Evolutionary conservation across 1,140 invertebrate genomes (phyloP), one percentile per base, ranked within the genome.

Genomic region (Caenorhabditis remanei): DNA sequence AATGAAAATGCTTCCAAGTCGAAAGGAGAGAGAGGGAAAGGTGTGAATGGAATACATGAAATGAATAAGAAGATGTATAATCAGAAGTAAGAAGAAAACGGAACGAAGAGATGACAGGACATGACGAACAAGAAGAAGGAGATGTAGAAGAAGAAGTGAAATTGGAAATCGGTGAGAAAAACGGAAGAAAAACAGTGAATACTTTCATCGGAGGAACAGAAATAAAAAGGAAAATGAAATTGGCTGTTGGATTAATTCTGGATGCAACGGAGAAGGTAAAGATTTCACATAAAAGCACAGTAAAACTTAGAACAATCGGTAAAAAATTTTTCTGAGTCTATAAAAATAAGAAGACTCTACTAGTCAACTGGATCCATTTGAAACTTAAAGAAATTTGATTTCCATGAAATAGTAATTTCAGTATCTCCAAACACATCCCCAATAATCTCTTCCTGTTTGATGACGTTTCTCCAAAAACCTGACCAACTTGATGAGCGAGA

Each of bases 31-130:
- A 53, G n/a, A 50, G 40, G 9, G 16, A 46, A 83, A 58, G 16
- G 55, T 55, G 24, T 84, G 55, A 56, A 53, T 19, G 21, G 40
- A 53, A 21, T 53, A 50, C 16, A 50, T 14, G 43, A 83, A 83
- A 53, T 55, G 53, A n/a, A 41, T 40, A 19, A 14, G 63, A 67
- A 40, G 63, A 67, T 53, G 11, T 53, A 53, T 11, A 67, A 14
- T 14, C 24, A 40, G 3, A 32, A 32, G 32, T 32, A 32, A 32
- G 32, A 32, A 67, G 63, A 40, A 67, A 67, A 67, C 63, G 63
- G 40, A 67, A 67, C 63, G 63, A 41, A 67, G 40, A 67, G 63
- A 67, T 67, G 63, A 41, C 63, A 16, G 11, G 63, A 61, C 16
- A 61, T 61, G 58, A 61, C 58, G 58, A 53, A 53, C 5, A 53